A percentile compares a stretch with the other conserved stretches of the same genome.
These are phyloP conservation scores for Dicyrtoma fusca DNA, from an alignment of 2,888 invertebrate genomes.

Conservation along the genomic window DNA sequence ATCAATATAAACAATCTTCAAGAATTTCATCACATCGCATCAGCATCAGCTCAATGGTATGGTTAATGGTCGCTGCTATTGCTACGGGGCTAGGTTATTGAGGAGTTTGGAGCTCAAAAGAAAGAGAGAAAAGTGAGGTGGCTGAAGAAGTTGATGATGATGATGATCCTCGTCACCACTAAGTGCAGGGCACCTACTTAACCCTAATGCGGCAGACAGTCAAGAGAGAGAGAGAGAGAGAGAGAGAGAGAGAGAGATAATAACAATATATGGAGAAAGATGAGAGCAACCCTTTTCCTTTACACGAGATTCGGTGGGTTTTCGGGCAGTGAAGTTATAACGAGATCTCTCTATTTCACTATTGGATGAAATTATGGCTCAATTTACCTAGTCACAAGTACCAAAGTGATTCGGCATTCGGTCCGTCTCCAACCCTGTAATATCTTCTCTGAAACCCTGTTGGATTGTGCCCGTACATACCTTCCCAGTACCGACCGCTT, in stretches of 20 bases:
- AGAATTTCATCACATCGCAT: too few relatives aligned
- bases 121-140: constrained; percentile 27
- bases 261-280: too few relatives aligned
- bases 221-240: neutral
- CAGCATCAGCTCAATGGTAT: too few relatives aligned
- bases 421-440: neutral
- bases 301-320: constrained; percentile 11
- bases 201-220: constrained; percentile 29
- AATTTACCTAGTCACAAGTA: constrained; percentile 31
- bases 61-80: too few relatives aligned
- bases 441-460: constrained; percentile 2
- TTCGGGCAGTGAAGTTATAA: constrained; percentile 28
- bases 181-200: constrained; percentile 31
- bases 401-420: constrained; percentile 10
- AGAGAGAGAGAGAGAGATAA: neutral
- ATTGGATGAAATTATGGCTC: constrained; percentile 38
- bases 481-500: constrained; percentile 5
- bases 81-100: too few relatives aligned
- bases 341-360: constrained; percentile 20
- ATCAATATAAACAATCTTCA: too few relatives aligned
- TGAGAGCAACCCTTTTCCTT: constrained; percentile 30
- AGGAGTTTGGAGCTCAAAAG: neutral
- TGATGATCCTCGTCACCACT: constrained; percentile 36
- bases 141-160: constrained; percentile 29
- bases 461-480: neutral